These are phyloP conservation scores for Hypotaenidia philippensis DNA, from an alignment of 2,797 vertebrate species.

Conservation along the genomic window DNA sequence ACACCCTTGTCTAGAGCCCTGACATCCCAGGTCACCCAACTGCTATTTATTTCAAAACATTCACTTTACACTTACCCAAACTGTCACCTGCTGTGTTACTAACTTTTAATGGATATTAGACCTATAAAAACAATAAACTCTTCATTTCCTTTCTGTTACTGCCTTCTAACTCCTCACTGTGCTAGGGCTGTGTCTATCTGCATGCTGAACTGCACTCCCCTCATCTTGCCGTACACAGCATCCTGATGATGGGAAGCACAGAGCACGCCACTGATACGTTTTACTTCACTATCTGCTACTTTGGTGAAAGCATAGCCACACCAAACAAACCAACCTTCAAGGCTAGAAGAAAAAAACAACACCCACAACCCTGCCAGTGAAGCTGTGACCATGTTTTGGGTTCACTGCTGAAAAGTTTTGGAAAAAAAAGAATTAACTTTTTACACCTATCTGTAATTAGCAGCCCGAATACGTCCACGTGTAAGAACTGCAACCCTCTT, in stretches of 20 bases:
- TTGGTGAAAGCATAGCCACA: not conserved
- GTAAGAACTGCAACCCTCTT: not conserved
- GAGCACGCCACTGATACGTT: not conserved
- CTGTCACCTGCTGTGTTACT: constrained; percentile 76
- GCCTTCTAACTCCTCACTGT: constrained; percentile 18
- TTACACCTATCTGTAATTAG: not conserved
- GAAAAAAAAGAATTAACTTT: not conserved
- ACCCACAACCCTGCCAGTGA: not conserved
- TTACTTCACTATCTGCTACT: not conserved
- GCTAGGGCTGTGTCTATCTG: not conserved
- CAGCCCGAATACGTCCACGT: not conserved
- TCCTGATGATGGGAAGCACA: not conserved
- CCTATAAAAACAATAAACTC: constrained; percentile 67
- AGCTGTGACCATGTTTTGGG: not conserved
- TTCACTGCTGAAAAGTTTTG: constrained; percentile 9
- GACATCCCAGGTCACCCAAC: constrained; percentile 86
- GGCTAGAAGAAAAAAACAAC: not conserved
- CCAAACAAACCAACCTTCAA: not conserved
- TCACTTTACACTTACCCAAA: constrained; percentile 78
- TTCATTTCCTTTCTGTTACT: constrained; percentile 55
- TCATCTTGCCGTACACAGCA: not conserved
- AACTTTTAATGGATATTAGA: constrained; percentile 80
- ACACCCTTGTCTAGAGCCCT: constrained; percentile 83
- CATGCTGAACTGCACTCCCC: not conserved
- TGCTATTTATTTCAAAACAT: constrained; percentile 89